Base-by-base conservation (phyloP, 2,113 vertebrate species). In the Prolemur simus region DNA sequence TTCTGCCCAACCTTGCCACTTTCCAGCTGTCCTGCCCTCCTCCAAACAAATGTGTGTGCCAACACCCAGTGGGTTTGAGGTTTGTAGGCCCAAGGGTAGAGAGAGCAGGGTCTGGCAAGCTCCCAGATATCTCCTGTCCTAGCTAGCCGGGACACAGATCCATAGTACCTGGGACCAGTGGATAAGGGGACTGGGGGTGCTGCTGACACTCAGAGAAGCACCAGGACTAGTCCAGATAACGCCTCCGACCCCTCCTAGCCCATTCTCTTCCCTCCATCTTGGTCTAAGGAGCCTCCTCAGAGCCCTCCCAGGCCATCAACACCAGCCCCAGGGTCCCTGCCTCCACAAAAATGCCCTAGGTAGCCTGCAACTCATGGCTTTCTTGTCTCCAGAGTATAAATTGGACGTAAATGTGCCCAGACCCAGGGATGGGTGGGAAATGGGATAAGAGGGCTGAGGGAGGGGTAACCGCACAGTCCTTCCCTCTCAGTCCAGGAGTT, bases 381-480 rank as follows among this genome's bases (percentile, higher is more conserved):
- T 0, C 0, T 83, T 87, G 86, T 94, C 83, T 95, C 95, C 97
- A 89, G 66, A 20, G 1, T 89, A 95, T 95, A 98, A 97, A 98
- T 94, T 39, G 42, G 83, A 92, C 93, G 81, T 91, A 98, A 97
- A 97, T 96, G 96, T 98, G 60, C 64, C 81, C 45, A 82, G 83
- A 89, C 64, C 17, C 54, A 27, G 34, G 34, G 52, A 2, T 20
- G 18, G 39, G 47, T 73, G 93, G 84, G 84, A 56, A 29, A 54
- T 58, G 76, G 73, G 89, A 14, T 29, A 21, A 8, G 9, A 84
- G 39, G 42, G 5, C 42, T 73, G 29, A 63, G 47, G 39, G 12
- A 52, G 32, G 37, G 27, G 9, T 84, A 18, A 66, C 32, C 37
- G 93, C 25, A 37, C 6, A 49, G 81, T 76, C 64, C 74, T 39